Evolutionary conservation across 2,797 vertebrate genomes (phyloP).

Genomic region (Sarcoramphus papa): DNA sequence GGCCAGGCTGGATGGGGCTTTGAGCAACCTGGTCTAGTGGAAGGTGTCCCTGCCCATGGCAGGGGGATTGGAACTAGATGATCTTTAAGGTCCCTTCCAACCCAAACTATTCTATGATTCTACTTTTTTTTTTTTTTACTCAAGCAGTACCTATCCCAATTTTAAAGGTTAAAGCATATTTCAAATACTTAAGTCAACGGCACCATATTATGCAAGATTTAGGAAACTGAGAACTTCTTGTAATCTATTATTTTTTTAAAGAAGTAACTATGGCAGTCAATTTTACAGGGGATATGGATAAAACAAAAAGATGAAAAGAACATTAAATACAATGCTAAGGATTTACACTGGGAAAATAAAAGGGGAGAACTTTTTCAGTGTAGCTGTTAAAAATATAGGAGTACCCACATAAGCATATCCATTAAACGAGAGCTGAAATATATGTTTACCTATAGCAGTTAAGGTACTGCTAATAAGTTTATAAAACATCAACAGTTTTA

Average conservation of each 20-base stretch:
- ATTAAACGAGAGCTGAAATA: not conserved
- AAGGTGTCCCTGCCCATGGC: no score
- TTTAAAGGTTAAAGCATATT: not conserved
- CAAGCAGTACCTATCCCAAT: not conserved
- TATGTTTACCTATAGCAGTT: not conserved
- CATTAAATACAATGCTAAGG: not conserved
- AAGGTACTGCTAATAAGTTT: not conserved
- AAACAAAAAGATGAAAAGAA: not conserved
- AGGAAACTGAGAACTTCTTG: not conserved
- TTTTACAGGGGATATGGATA: not conserved
- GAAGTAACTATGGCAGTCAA: not conserved
- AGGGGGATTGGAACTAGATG: no score
- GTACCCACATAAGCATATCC: not conserved
- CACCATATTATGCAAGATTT: not conserved
- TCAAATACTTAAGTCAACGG: not conserved
- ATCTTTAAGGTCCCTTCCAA: no score
- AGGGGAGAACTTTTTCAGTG: not conserved
- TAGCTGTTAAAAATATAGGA: not conserved
- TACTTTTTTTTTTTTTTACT: not conserved
- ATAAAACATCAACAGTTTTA: not conserved
- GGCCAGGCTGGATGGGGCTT: no score
- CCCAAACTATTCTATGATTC: no score
- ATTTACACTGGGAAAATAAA: not conserved
- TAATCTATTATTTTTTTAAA: not conserved
- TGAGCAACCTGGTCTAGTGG: no score